phyloP scores from a whole-genome alignment of 2,888 invertebrate genomes.

The Conus canariensis region DNA sequence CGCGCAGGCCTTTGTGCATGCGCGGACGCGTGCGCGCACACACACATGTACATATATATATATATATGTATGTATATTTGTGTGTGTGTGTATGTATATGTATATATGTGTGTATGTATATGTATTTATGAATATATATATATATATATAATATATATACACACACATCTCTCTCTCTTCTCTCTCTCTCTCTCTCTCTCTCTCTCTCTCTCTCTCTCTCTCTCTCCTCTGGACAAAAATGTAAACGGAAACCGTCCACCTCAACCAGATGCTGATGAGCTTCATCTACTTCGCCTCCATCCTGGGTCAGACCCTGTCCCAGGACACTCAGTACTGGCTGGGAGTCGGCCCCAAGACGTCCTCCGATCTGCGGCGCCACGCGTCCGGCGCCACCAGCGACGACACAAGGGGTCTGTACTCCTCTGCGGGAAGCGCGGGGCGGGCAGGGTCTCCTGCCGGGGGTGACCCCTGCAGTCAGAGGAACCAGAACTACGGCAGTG shows the following conservation, averaged over 20 bases:
- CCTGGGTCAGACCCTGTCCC: slow-evolving; percentile 58
- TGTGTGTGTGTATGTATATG: not conserved
- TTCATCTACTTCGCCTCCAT: slow-evolving; percentile 71
- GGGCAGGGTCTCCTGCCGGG: not conserved
- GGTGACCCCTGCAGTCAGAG: not conserved
- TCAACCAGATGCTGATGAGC: slow-evolving; percentile 67
- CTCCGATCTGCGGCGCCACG: not conserved
- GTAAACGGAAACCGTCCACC: not conserved
- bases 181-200: not conserved
- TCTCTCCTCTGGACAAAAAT: not conserved
- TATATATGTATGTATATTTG: not conserved
- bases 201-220: not conserved
- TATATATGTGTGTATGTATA: not conserved
- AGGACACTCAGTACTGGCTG: slow-evolving; percentile 32
- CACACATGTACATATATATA: too few relatives aligned
- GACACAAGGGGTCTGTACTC: not conserved
- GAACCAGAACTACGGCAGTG: not conserved
- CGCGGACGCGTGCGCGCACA: not conserved
- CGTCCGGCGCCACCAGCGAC: not conserved
- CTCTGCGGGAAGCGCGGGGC: not conserved
- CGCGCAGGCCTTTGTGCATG: not conserved
- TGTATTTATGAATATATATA: not conserved
- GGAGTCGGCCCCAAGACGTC: not conserved
- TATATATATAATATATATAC: not conserved
- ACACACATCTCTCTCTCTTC: too few relatives aligned